These are phyloP conservation scores for Drosophila pseudotakahashii DNA, from an alignment of 2,888 invertebrate genomes.

Conservation along the genomic window DNA sequence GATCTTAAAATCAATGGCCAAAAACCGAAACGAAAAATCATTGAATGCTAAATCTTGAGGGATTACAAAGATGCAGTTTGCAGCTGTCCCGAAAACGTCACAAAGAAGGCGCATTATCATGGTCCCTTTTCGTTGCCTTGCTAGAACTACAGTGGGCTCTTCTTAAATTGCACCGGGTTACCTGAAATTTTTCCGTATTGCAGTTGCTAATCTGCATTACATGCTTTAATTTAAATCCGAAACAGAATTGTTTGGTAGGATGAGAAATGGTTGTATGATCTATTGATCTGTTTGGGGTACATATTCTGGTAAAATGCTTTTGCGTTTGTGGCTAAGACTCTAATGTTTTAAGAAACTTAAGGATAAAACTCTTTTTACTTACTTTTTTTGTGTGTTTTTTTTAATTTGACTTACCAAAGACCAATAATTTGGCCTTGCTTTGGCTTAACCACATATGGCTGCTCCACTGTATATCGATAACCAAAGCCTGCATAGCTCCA, in stretches of 20 bases:
- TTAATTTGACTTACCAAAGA: constrained; percentile 3
- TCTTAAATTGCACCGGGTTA: background rate
- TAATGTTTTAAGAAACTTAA: no score
- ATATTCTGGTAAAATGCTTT: no score
- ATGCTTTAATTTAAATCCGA: background rate
- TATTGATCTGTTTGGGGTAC: no score
- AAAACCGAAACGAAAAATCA: background rate
- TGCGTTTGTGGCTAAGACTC: no score
- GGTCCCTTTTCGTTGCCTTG: constrained; percentile 8
- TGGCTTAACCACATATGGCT: background rate
- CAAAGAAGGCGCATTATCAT: constrained; percentile 17
- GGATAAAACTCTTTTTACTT: no score
- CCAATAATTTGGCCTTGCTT: constrained; percentile 1
- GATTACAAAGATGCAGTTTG: constrained; percentile 19
- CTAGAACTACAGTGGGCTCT: constrained; percentile 2
- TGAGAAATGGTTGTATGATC: background rate
- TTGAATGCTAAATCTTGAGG: constrained; percentile 12
- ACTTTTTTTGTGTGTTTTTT: background rate
- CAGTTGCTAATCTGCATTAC: background rate
- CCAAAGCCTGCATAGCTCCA: constrained; percentile 9
- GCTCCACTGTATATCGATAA: constrained; percentile 20
- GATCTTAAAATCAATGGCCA: background rate
- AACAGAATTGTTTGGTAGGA: background rate
- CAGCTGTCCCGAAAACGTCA: constrained; percentile 19
- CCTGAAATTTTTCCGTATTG: background rate